Conservation (phyloP, 2,888 invertebrate genomes). For the Pristionchus japonicus region DNA sequence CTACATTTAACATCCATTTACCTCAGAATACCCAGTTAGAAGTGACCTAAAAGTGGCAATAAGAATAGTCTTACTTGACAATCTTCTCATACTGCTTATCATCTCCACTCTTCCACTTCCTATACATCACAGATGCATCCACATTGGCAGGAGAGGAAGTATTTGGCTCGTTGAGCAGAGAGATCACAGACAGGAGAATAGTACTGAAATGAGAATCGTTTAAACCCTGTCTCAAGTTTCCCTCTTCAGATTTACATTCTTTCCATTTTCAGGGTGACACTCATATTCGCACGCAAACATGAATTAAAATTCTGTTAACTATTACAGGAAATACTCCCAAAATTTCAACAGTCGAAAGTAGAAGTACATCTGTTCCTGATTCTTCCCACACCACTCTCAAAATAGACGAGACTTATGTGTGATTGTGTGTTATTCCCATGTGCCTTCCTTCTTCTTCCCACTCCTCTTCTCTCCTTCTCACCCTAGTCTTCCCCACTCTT, state of each 20-base stretch:
- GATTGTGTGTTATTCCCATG: conserved; percentile 32
- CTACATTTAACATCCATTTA: too few relatives aligned
- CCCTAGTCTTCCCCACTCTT: too few relatives aligned
- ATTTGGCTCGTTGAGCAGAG: conserved; percentile 98
- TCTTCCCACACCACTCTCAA: not conserved
- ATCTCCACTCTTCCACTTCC: conserved; percentile 93
- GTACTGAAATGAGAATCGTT: conserved; percentile 79
- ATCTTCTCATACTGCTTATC: conserved; percentile 97
- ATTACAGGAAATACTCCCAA: not conserved
- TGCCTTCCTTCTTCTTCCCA: conserved; percentile 28
- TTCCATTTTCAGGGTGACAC: not conserved
- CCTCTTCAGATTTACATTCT: not conserved
- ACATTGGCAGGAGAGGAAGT: conserved; percentile 99
- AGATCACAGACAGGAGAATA: conserved; percentile 96
- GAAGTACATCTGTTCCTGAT: not conserved
- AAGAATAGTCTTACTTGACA: conserved; percentile 81
- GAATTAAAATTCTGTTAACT: not conserved
- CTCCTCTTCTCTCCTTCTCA: not conserved
- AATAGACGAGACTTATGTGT: not conserved
- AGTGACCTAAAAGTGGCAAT: too few relatives aligned
- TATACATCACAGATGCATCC: conserved; percentile 99
- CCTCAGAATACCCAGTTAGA: too few relatives aligned
- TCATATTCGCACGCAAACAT: not conserved
- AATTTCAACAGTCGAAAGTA: not conserved
- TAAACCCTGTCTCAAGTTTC: not conserved